A percentile compares a stretch with the other conserved stretches of the same genome.
Conservation (phyloP, 2,888 invertebrate species). For the Drosophila kanekoi region DNA sequence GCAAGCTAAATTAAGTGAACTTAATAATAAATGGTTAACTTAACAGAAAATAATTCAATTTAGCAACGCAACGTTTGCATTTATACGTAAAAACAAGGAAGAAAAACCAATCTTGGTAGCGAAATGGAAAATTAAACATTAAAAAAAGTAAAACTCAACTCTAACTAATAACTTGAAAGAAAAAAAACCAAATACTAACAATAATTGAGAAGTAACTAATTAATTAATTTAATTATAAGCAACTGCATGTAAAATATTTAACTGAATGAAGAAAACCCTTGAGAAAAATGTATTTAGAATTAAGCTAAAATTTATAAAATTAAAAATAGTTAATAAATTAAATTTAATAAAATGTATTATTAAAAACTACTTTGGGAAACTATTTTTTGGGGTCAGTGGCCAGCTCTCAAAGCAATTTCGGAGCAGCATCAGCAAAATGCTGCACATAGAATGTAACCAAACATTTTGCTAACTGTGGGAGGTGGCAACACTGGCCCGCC, state of each 20-base stretch:
- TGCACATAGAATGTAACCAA: slow-evolving; percentile 61
- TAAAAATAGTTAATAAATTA: slow-evolving; percentile 72
- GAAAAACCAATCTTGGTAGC: slow-evolving; percentile 18
- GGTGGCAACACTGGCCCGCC: slow-evolving; percentile 8
- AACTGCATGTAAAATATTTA: slow-evolving; percentile 80
- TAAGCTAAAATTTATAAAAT: slow-evolving; percentile 62
- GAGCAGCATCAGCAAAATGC: slow-evolving; percentile 28
- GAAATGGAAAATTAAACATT: slow-evolving; percentile 4
- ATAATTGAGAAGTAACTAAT: slow-evolving; percentile 49
- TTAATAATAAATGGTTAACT: slow-evolving; percentile 64
- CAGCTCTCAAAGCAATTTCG: slow-evolving; percentile 17
- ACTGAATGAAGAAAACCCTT: slow-evolving; percentile 46
- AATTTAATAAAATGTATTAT: slow-evolving; percentile 83
- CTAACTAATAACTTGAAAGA: slow-evolving; percentile 29
- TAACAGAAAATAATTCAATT: slow-evolving; percentile 70
- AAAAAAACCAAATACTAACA: slow-evolving; percentile 45
- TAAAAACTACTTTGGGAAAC: slow-evolving; percentile 39
- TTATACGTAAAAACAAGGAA: slow-evolving; percentile 69
- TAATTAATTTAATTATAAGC: slow-evolving; percentile 60
- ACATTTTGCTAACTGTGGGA: slow-evolving; percentile 50
- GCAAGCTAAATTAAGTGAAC: slow-evolving; percentile 55
- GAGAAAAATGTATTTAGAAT: slow-evolving; percentile 56
- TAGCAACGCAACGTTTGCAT: slow-evolving; percentile 76
- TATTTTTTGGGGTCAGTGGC: slow-evolving; percentile 25
- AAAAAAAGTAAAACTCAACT: slow-evolving; percentile 35